phyloP scores from a whole-genome alignment of 2,797 vertebrate genomes.

The Aselliscus stoliczkanus region DNA sequence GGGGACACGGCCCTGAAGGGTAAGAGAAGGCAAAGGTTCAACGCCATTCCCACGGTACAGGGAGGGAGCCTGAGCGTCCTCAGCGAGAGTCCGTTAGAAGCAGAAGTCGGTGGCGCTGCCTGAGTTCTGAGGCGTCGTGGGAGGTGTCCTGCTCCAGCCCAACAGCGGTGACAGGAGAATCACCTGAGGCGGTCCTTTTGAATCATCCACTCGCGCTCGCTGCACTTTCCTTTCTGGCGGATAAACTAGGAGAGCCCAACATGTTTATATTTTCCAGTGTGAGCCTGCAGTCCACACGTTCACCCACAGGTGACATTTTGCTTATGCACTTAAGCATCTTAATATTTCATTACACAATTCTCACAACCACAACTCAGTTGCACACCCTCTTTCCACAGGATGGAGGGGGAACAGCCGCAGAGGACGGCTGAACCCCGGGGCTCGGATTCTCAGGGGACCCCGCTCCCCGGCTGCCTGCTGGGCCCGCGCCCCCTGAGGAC shows the following conservation, averaged over 20 bases:
- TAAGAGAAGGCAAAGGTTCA: neutral
- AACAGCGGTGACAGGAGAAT: fast-evolving
- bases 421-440: fast-evolving
- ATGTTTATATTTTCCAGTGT: neutral
- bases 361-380: fast-evolving
- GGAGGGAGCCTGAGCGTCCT: neutral
- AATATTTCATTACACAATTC: fast-evolving
- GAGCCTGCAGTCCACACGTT: fast-evolving
- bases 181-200: neutral
- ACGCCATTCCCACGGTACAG: neutral
- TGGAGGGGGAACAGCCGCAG: neutral
- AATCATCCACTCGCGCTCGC: neutral
- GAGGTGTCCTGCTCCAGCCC: neutral
- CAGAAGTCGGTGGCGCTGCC: no score
- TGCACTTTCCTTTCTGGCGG: neutral
- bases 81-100: no score
- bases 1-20: no score
- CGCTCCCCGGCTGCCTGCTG: neutral
- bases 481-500: neutral
- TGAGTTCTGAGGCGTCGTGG: neutral
- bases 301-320: neutral
- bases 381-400: neutral
- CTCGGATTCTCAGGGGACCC: neutral
- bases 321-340: fast-evolving
- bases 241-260: fast-evolving